Conservation (phyloP, 2,888 invertebrate species). For the Calliscelio sp. region DNA sequence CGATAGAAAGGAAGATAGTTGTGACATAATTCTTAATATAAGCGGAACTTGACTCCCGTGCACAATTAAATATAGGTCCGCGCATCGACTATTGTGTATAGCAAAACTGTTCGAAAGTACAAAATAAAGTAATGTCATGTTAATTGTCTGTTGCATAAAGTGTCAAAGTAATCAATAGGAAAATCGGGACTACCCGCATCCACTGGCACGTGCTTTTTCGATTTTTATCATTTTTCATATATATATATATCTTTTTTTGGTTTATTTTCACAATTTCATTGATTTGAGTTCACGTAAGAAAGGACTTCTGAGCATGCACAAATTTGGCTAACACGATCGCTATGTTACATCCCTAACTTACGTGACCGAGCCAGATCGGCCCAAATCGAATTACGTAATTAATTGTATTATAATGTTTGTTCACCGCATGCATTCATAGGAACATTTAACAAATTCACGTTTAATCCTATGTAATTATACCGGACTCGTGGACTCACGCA, state of each 20-base stretch:
- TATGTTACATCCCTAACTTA: constrained; percentile 45
- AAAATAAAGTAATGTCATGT: constrained; percentile 74
- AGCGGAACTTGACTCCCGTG: constrained; percentile 20
- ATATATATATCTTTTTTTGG: background rate
- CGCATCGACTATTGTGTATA: constrained; percentile 23
- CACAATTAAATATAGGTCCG: constrained; percentile 36
- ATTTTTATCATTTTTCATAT: constrained; percentile 16
- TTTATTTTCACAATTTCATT: constrained; percentile 1
- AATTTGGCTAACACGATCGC: constrained; percentile 58
- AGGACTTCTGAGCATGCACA: constrained; percentile 42
- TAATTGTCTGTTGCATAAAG: constrained; percentile 74
- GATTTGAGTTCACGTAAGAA: constrained; percentile 23
- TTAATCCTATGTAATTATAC: constrained; percentile 61
- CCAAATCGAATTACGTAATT: constrained; percentile 16
- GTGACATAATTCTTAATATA: constrained; percentile 3
- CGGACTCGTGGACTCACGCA: constrained; percentile 42
- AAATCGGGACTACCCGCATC: constrained; percentile 59
- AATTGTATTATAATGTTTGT: constrained; percentile 7
- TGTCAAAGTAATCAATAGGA: constrained; percentile 66
- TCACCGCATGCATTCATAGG: constrained; percentile 69
- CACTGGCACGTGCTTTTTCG: constrained; percentile 29
- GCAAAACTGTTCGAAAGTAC: constrained; percentile 34
- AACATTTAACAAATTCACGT: constrained; percentile 67
- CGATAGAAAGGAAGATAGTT: background rate
- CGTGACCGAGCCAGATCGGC: constrained; percentile 9